Evolutionary conservation across 1,140 invertebrate genomes (phyloP).

Genomic region (Calephelis virginiensis): DNA sequence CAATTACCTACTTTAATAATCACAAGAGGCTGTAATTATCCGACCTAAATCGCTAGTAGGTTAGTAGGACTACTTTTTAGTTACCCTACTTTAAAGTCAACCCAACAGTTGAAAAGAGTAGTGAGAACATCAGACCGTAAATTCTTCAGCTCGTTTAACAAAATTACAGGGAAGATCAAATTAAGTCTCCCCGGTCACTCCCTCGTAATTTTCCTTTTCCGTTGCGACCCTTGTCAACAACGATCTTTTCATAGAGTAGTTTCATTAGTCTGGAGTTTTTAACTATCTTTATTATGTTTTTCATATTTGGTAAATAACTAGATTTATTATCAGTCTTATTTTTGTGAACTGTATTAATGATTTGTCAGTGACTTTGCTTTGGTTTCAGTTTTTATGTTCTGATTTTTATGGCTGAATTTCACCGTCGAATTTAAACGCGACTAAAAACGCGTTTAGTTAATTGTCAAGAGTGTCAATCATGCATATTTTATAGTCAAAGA

Average conservation of each 20-base stretch:
- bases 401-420: no score
- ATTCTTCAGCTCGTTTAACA: slow-evolving; percentile 49
- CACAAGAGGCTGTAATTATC: slow-evolving; percentile 2
- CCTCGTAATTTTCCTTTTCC: slow-evolving; percentile 62
- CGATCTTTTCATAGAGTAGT: slow-evolving; percentile 52
- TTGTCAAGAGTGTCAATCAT: no score
- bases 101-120: slow-evolving; percentile 34
- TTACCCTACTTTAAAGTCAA: not conserved
- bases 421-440: no score
- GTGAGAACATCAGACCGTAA: slow-evolving; percentile 45
- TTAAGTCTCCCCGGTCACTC: slow-evolving; percentile 56
- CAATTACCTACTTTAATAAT: not conserved
- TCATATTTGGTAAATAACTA: slow-evolving; percentile 9
- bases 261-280: slow-evolving; percentile 56
- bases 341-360: no score
- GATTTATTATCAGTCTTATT: not conserved
- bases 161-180: slow-evolving; percentile 59
- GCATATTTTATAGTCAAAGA: no score
- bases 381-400: no score
- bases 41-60: slow-evolving; percentile 9
- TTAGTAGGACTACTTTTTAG: not conserved
- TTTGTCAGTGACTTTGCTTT: no score
- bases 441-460: no score
- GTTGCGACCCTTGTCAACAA: slow-evolving; percentile 61
- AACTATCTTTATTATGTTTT: slow-evolving; percentile 37